A percentile compares a stretch with the other conserved stretches of the same genome.
Conservation (phyloP, 2,888 invertebrate genomes). For the Dynastes hyllus region DNA sequence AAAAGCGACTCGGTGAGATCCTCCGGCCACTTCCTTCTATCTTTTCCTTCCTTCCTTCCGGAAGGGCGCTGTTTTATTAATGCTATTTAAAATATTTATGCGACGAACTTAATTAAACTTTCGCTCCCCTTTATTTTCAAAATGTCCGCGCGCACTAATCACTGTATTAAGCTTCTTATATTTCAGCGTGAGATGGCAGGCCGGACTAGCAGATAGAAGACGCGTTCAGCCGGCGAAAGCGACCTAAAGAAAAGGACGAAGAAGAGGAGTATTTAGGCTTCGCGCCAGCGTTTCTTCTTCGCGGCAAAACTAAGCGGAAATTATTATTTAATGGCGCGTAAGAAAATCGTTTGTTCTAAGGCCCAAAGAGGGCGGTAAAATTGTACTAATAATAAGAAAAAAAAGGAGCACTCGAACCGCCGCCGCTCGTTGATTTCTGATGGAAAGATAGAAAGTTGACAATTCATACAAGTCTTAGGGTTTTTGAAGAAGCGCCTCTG, state of each 20-base stretch:
- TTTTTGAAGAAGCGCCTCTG: no score
- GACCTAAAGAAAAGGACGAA: neutral
- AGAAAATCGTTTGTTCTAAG: constrained; percentile 38
- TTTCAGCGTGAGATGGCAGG: constrained; percentile 26
- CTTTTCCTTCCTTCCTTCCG: no score
- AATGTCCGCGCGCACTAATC: constrained; percentile 56
- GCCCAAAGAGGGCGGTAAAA: constrained; percentile 7
- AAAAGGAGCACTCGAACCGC: no score
- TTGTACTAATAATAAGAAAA: constrained; percentile 36
- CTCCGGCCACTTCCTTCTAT: constrained; percentile 5
- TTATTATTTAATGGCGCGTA: constrained; percentile 48
- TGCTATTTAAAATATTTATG: constrained; percentile 63
- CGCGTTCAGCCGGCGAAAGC: neutral
- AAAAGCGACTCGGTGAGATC: neutral
- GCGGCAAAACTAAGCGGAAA: constrained; percentile 46
- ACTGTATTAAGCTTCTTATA: constrained; percentile 61
- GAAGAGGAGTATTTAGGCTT: constrained; percentile 10
- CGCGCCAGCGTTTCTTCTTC: constrained; percentile 17
- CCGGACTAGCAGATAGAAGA: constrained; percentile 32
- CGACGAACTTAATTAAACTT: constrained; percentile 64
- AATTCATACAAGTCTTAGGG: no score
- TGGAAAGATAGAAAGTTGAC: constrained; percentile 11
- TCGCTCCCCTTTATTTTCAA: constrained; percentile 58
- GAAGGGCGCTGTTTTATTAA: constrained; percentile 48
- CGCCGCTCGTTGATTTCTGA: constrained; percentile 23